Evolutionary conservation across 1,140 invertebrate species (phyloP), one percentile per base, ranked within the genome.

Genomic region (Mactra quadrangularis): DNA sequence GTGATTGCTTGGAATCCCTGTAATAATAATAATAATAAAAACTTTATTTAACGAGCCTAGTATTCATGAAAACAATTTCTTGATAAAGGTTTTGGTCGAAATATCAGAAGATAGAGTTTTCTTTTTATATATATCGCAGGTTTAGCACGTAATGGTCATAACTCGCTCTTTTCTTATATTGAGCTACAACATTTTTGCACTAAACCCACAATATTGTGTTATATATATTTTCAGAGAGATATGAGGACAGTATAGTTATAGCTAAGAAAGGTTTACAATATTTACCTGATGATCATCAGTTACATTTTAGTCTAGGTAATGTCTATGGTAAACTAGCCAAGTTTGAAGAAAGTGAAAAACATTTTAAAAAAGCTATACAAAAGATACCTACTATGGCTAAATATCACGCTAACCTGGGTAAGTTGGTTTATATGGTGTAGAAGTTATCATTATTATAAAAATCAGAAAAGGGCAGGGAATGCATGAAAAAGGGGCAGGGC

Each of bases 301-400:
- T 99, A 31, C 95, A 97, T 91, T 98, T 98, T 88, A 97, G 97
- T 87, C 92, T 98, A 35, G 98, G 96, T 0, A 98, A 98, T 92
- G 96, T 97, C 64, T 94, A 97, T 59, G 98, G 98, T 0, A 98
- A 98, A 94, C 89, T 95, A 45, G 95, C 95, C 47, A 93, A 95
- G 38, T 98, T 96, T 91, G 89, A 94, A 29, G 94, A 96, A 83
- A 97, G 97, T 0, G 97, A 99, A 93, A 90, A 94, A 27, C 94
- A 97, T 90, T 98, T 98, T 90, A 93, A 95, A 60, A 94, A 94
- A 81, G 96, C 97, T 3, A 96, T 98, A 55, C 92, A 94, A 64
- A 91, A 95, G 11, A 95, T 96, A 88, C 94, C 94, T n/a, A 92
- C 93, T 19, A 95, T 96, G 90, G 94, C 95, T 22, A 94, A 96